phyloP scores from a whole-genome alignment of 2,113 vertebrate genomes.

The Vireo altiloquus region DNA sequence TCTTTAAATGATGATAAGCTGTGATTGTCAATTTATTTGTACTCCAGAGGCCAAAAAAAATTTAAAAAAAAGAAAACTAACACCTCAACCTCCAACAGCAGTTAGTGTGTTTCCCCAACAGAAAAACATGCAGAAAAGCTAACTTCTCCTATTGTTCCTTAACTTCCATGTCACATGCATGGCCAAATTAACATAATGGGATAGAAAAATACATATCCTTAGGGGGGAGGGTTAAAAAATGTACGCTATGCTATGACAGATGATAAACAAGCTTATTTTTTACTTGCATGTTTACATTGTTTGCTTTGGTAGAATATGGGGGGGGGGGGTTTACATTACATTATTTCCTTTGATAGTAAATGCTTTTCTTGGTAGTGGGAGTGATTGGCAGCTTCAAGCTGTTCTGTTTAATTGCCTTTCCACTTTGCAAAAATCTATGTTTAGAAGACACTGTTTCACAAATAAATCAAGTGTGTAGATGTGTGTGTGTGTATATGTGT shows the following conservation, averaged over 20 bases:
- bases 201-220: background rate
- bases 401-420: slow-evolving; percentile 78
- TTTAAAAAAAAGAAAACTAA: background rate
- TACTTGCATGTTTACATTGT: slow-evolving; percentile 63
- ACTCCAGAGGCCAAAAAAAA: slow-evolving; percentile 32
- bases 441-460: slow-evolving; percentile 72
- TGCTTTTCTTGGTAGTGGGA: slow-evolving; percentile 74
- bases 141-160: background rate
- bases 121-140: background rate
- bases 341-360: slow-evolving; percentile 78
- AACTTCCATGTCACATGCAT: slow-evolving; percentile 12
- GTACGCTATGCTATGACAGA: slow-evolving; percentile 39
- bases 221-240: background rate
- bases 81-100: background rate
- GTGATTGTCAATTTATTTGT: slow-evolving; percentile 88
- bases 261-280: slow-evolving; percentile 59
- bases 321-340: slow-evolving; percentile 37
- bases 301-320: slow-evolving; percentile 69
- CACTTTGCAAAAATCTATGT: slow-evolving; percentile 63
- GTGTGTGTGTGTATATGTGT: background rate
- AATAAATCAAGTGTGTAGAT: slow-evolving; percentile 67
- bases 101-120: background rate
- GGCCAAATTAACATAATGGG: slow-evolving; percentile 19
- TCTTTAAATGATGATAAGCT: slow-evolving; percentile 96
- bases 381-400: slow-evolving; percentile 79